phyloP scores from a whole-genome alignment of 2,797 vertebrate species.

The Luscinia luscinia region DNA sequence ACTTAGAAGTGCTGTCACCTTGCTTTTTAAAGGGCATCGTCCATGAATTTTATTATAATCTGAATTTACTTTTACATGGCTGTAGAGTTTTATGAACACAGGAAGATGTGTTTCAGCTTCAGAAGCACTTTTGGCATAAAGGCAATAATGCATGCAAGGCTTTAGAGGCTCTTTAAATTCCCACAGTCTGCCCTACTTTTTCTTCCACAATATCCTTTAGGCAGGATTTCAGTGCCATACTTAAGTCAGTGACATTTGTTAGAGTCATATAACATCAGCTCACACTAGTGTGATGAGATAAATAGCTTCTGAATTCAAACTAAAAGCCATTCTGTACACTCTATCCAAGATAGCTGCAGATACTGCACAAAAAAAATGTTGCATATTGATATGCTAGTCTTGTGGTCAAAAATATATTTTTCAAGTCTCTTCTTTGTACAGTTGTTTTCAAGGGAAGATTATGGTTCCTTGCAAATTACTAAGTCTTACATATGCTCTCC shows the following conservation, averaged over 20 bases:
- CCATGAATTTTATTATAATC: neutral
- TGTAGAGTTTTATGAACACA: neutral
- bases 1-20: neutral
- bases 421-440: neutral
- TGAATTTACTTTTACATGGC: neutral
- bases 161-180: slow-evolving; percentile 12
- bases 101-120: neutral
- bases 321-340: neutral
- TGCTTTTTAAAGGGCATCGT: neutral
- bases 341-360: neutral
- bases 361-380: neutral
- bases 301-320: slow-evolving; percentile 43
- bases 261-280: slow-evolving; percentile 37
- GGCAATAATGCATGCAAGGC: neutral
- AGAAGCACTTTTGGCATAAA: neutral
- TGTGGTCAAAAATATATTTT: neutral
- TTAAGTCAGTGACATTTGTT: slow-evolving; percentile 49
- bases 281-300: neutral
- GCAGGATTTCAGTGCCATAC: neutral
- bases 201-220: slow-evolving; percentile 16
- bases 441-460: neutral
- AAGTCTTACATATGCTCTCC: neutral
- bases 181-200: slow-evolving; percentile 30
- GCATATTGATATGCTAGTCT: neutral
- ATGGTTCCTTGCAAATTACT: neutral